Base-by-base conservation (phyloP, 2,113 vertebrate species). In the Cyanoderma ruficeps region DNA sequence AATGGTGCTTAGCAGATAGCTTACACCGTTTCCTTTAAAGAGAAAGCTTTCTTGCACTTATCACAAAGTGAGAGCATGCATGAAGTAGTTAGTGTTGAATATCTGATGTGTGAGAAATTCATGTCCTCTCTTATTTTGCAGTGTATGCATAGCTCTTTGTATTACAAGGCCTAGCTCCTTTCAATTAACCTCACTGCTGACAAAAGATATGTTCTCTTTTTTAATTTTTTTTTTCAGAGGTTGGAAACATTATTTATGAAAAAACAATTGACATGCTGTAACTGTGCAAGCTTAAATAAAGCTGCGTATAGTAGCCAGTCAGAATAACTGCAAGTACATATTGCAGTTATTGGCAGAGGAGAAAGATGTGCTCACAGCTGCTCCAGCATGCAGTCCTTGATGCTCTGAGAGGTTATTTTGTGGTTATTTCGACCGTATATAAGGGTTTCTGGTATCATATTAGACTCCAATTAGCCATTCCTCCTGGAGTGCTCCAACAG, bases 351-450 rank as follows among this genome's bases (percentile, higher is more conserved):
- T 81, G 74, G 9, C 53, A 85, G 49, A 28, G n/a, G 49, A 76
- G 53, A 75, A 85, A 39, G 63, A 72, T 4, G 3, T n/a, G 37
- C n/a, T 85, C 1, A 0, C 20, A 68, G 42, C 67, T 53, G 37
- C 53, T n/a, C 25, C 56, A 60, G 37, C 31, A 23, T 15, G n/a
- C 30, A 6, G 57, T 93, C 39, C 67, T 82, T 82, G 70, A 33
- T 83, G 65, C 69, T 82, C 17, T 89, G 17, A 63, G 59, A 74
- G 35, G 80, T 85, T 68, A 18, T 74, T 94, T 52, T 75, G 53
- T 79, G 37, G n/a, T 79, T 90, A 2, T 56, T 60, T 91, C 0
- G 0, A 31, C 53, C 0, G 0, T 64, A 7, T 47, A 10, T 71
- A 55, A 56, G 31, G 25, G 28, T 88, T 75, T 53, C n/a, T 86